Conservation (phyloP, 2,113 vertebrate genomes). For the Probosciger aterrimus region DNA sequence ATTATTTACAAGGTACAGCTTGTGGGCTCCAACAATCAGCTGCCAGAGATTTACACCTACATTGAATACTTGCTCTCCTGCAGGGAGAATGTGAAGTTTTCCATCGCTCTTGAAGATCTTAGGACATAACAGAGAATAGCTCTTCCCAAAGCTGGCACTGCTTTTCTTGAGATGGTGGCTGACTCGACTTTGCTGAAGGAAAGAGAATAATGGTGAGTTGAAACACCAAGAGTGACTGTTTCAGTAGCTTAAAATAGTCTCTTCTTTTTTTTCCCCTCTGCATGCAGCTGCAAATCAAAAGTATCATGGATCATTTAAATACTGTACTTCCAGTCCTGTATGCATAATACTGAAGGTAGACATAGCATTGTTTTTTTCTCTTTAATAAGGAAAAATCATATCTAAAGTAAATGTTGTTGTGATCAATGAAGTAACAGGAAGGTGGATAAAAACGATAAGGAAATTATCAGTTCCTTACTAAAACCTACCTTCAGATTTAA, state of each 20-base stretch:
- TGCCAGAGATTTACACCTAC: slow-evolving; percentile 71
- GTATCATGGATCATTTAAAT: slow-evolving; percentile 14
- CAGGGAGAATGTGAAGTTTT: slow-evolving; percentile 56
- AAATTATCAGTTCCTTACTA: not conserved
- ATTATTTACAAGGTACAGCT: slow-evolving; percentile 78
- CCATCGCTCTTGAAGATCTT: slow-evolving; percentile 48
- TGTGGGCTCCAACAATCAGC: slow-evolving; percentile 69
- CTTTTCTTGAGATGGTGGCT: slow-evolving; percentile 15
- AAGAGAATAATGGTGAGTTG: not conserved
- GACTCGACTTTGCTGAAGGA: slow-evolving; percentile 3
- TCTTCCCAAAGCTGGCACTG: slow-evolving; percentile 4
- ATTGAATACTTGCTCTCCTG: slow-evolving; percentile 44
- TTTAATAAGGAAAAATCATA: not conserved
- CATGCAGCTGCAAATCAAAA: slow-evolving; percentile 14
- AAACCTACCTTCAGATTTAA: not conserved
- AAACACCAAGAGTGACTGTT: not conserved
- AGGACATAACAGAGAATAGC: slow-evolving; percentile 28
- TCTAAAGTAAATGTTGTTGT: not conserved
- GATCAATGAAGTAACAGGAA: not conserved
- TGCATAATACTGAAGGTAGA: not conserved
- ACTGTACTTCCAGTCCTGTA: not conserved
- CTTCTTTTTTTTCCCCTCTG: not conserved
- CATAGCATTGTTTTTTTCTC: not conserved
- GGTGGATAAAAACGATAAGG: not conserved
- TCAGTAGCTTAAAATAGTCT: slow-evolving; percentile 6